Percentiles rank a stretch among this genome's conserved stretches.
phyloP scores from a whole-genome alignment of 2,888 invertebrate species.

The Panopea generosa region DNA sequence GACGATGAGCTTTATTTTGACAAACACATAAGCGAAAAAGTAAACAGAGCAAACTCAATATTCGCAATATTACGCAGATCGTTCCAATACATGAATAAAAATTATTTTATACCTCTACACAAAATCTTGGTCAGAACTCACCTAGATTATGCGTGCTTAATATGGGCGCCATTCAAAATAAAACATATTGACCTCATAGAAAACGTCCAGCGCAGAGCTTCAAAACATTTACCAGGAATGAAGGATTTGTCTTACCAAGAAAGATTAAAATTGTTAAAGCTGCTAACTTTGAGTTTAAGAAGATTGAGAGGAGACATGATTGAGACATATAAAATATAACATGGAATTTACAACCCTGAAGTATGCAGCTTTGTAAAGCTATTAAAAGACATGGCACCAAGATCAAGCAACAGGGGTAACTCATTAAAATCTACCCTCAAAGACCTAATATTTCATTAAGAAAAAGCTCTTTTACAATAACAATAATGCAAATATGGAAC shows the following conservation, averaged over 20 bases:
- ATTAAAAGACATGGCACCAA: too few relatives aligned
- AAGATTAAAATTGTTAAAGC: too few relatives aligned
- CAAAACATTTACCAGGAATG: neutral
- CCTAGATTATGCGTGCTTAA: neutral
- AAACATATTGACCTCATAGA: neutral
- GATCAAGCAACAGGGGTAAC: too few relatives aligned
- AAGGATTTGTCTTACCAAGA: neutral
- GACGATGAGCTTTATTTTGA: neutral
- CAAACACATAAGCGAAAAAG: neutral
- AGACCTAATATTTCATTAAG: too few relatives aligned
- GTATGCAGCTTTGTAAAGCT: too few relatives aligned
- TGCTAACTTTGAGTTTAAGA: neutral
- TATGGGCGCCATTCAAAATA: neutral
- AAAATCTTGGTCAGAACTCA: neutral
- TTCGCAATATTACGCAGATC: neutral
- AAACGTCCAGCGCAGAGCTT: neutral
- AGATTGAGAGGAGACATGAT: too few relatives aligned
- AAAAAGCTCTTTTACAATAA: too few relatives aligned
- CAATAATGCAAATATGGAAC: too few relatives aligned
- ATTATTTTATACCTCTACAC: neutral
- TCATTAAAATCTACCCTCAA: too few relatives aligned
- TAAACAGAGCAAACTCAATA: neutral
- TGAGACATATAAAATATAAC: too few relatives aligned
- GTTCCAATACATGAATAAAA: neutral
- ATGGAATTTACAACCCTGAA: too few relatives aligned